Conservation (phyloP, 2,888 invertebrate species). For the Liopterus haemorrhoidalis region DNA sequence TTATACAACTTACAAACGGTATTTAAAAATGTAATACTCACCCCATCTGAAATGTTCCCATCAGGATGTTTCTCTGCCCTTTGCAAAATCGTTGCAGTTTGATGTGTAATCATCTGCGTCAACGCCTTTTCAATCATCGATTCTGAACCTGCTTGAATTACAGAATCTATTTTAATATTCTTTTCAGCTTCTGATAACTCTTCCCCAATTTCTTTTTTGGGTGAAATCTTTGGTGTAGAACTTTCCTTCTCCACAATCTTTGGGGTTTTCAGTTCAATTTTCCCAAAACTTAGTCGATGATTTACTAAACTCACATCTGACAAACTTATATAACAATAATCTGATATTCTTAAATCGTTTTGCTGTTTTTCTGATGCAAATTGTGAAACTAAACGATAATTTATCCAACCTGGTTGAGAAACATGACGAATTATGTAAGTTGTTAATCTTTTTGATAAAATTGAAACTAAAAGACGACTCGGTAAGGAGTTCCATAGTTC, state of each 20-base stretch:
- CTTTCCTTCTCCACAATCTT: constrained; percentile 6
- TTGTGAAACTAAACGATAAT: constrained; percentile 37
- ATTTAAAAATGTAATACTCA: constrained; percentile 1
- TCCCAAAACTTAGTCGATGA: too few species aligned
- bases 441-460: constrained; percentile 55
- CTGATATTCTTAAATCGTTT: constrained; percentile 33
- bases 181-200: constrained; percentile 1
- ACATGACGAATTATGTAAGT: constrained; percentile 48
- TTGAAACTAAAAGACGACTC: constrained; percentile 56
- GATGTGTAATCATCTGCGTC: constrained; percentile 35
- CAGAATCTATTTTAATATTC: constrained; percentile 5
- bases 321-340: constrained; percentile 35
- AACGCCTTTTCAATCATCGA: constrained; percentile 36
- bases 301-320: constrained; percentile 29
- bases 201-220: constrained; percentile 12
- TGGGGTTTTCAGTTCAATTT: constrained; percentile 6
- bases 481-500: constrained; percentile 63
- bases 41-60: constrained; percentile 13
- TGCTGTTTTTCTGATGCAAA: constrained; percentile 30
- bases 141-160: constrained; percentile 9
- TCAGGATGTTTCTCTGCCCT: constrained; percentile 32
- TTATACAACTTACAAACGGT: constrained; percentile 11
- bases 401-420: constrained; percentile 51
- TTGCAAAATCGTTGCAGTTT: constrained; percentile 38
- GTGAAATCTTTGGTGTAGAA: constrained; percentile 17